These are phyloP conservation scores for Eciton burchellii DNA, from an alignment of 1,140 invertebrate genomes.

Conservation along the genomic window DNA sequence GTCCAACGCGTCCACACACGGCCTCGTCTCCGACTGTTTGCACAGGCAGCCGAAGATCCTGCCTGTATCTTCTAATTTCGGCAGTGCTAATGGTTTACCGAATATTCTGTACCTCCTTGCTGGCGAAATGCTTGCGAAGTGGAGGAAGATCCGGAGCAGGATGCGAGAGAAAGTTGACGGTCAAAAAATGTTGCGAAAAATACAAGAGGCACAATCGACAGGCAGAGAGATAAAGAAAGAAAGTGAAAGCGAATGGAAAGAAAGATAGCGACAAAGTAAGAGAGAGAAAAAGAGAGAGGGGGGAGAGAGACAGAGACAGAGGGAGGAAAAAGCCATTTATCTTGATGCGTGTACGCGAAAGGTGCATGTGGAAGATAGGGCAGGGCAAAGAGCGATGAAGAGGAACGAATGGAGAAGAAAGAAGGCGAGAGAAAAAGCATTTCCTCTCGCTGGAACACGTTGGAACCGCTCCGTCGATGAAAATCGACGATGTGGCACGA, in stretches of 20 bases:
- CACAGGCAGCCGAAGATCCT: constrained; percentile 58
- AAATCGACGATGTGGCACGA: constrained; percentile 50
- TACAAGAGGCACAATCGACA: constrained; percentile 14
- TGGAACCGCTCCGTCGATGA: constrained; percentile 35
- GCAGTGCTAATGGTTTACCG: constrained; percentile 70
- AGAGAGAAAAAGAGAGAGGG: constrained; percentile 1
- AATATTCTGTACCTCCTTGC: constrained; percentile 25
- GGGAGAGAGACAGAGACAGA: background rate
- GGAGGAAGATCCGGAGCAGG: constrained; percentile 40
- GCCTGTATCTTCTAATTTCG: constrained; percentile 64
- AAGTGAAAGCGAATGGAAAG: constrained; percentile 8
- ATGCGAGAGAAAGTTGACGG: constrained; percentile 1
- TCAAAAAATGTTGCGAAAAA: constrained; percentile 5
- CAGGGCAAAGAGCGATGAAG: background rate
- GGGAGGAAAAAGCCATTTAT: background rate
- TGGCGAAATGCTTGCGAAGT: constrained; percentile 40
- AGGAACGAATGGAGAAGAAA: background rate
- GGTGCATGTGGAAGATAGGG: background rate
- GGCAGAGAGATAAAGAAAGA: background rate
- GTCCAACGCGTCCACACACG: constrained; percentile 20
- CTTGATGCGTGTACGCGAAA: background rate
- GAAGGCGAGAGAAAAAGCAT: constrained; percentile 53
- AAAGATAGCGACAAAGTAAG: constrained; percentile 5
- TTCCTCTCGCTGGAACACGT: constrained; percentile 37
- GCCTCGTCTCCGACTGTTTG: constrained; percentile 49